Percentiles rank a stretch among this genome's conserved stretches.
Evolutionary conservation across 2,113 vertebrate species (phyloP).

Genomic region (Trichomycterus rosablanca): DNA sequence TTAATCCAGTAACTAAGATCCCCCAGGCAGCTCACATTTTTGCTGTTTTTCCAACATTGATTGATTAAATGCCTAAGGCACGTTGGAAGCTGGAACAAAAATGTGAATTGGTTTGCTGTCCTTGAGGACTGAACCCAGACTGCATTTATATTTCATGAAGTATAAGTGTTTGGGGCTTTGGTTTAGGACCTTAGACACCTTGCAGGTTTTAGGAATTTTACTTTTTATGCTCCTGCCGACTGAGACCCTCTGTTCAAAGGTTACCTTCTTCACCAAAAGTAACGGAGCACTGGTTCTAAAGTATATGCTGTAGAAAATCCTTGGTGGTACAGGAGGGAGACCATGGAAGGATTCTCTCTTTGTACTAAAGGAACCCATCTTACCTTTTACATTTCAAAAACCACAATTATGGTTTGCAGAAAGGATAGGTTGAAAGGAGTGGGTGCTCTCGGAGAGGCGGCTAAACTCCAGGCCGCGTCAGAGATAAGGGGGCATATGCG

Average conservation of each 20-base stretch:
- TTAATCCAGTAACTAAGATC: background rate
- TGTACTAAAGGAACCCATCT: slow-evolving; percentile 1
- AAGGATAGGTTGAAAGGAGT: slow-evolving; percentile 22
- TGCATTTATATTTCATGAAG: too few species aligned
- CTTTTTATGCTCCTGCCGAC: too few species aligned
- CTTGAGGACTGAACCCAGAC: too few species aligned
- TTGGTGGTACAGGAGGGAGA: background rate
- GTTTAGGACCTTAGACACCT: too few species aligned
- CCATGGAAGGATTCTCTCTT: background rate
- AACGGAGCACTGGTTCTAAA: too few species aligned
- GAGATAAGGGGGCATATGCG: slow-evolving; percentile 26
- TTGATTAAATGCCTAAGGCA: background rate
- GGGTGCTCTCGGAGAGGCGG: slow-evolving; percentile 21
- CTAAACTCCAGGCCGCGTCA: slow-evolving; percentile 4
- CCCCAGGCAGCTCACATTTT: background rate
- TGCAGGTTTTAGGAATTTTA: too few species aligned
- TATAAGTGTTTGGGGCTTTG: too few species aligned
- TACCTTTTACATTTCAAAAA: slow-evolving; percentile 7
- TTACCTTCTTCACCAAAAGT: too few species aligned
- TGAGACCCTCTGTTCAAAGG: too few species aligned
- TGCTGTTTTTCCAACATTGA: background rate
- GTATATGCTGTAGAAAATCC: too few species aligned
- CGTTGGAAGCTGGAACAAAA: background rate
- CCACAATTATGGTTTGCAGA: slow-evolving; percentile 14
- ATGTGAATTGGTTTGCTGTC: background rate